Evolutionary conservation across 2,797 vertebrate species (phyloP).

Genomic region (Poecilia gillii): DNA sequence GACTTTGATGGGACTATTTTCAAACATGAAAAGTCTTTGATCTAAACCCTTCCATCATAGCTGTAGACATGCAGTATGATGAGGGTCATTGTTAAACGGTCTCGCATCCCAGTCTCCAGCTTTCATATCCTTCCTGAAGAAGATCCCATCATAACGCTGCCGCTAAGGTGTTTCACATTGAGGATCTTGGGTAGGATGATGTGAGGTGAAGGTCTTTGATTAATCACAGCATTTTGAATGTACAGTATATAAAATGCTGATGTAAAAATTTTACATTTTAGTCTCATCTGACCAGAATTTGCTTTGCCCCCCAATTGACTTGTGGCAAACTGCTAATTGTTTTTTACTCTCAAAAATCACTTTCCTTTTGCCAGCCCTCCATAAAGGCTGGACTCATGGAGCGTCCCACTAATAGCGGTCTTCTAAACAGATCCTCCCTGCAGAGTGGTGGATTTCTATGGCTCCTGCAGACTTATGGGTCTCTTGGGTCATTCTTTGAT

Average conservation of each 20-base stretch:
- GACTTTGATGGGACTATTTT: not conserved
- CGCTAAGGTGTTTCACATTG: not conserved
- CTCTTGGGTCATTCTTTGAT: not conserved
- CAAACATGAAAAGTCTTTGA: not conserved
- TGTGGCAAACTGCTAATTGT: not conserved
- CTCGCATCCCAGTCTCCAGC: not conserved
- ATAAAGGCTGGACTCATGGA: not conserved
- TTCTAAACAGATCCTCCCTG: not conserved
- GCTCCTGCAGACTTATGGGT: not conserved
- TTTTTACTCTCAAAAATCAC: not conserved
- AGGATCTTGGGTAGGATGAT: not conserved
- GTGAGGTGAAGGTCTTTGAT: not conserved
- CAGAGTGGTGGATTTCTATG: not conserved
- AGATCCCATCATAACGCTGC: not conserved
- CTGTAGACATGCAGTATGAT: not conserved
- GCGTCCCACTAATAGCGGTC: not conserved
- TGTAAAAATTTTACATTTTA: not conserved
- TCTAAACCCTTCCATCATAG: not conserved
- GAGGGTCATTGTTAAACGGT: not conserved
- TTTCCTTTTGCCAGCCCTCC: not conserved
- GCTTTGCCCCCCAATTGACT: not conserved
- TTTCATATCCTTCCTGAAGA: not conserved
- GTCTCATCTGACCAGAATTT: not conserved
- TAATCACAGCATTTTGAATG: not conserved
- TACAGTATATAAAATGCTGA: too few relatives aligned